Evolutionary conservation across 2,888 invertebrate genomes (phyloP).

Genomic region (Drosophila nigritarsus): DNA sequence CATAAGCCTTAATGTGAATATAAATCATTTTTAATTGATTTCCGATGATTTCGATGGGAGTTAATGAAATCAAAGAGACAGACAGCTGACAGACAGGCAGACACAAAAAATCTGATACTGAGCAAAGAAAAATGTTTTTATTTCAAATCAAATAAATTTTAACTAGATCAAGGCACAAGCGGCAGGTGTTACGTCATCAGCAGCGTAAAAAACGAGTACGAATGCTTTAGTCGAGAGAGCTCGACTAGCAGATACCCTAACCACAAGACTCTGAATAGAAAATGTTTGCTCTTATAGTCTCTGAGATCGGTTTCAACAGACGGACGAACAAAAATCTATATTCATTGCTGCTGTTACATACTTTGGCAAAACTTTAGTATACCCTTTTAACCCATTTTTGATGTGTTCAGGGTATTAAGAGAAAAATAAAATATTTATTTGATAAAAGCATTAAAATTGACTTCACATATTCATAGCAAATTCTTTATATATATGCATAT

Average conservation of each 20-base stretch:
- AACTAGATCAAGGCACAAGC: constrained; percentile 37
- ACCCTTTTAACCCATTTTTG: background rate
- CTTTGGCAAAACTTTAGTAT: background rate
- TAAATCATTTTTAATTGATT: constrained; percentile 73
- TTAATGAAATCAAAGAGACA: constrained; percentile 51
- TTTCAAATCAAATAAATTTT: constrained; percentile 34
- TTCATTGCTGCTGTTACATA: background rate
- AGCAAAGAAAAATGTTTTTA: constrained; percentile 9
- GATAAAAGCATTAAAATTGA: constrained; percentile 38
- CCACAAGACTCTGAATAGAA: background rate
- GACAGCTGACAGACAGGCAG: background rate
- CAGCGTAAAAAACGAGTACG: background rate
- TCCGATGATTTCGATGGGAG: constrained; percentile 49
- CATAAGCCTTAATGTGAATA: constrained; percentile 16
- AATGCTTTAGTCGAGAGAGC: background rate
- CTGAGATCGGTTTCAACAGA: too few species aligned
- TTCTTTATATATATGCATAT: background rate
- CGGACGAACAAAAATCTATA: background rate
- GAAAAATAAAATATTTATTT: constrained; percentile 31
- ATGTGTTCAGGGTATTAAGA: background rate
- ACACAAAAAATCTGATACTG: background rate
- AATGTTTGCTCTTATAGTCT: background rate
- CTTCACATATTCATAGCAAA: constrained; percentile 11
- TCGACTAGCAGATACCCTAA: background rate
- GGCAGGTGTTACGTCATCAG: constrained; percentile 36